Percentiles rank a stretch among this genome's conserved stretches.
Evolutionary conservation across 2,113 vertebrate genomes (phyloP).

Genomic region (Terrapene triunguis): DNA sequence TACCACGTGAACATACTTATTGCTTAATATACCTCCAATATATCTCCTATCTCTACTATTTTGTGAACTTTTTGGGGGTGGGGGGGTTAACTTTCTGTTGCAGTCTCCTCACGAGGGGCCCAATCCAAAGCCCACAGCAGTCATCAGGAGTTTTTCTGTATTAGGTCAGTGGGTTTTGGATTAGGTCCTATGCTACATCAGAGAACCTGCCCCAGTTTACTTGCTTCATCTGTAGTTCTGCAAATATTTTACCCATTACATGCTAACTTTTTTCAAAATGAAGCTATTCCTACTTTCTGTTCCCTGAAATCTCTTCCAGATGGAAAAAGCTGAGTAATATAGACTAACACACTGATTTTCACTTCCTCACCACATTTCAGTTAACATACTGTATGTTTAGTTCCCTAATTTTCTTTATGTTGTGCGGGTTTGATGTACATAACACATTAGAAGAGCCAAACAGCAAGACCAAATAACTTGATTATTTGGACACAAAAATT

Average conservation of each 20-base stretch:
- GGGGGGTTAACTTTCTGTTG: neutral
- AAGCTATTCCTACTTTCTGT: neutral
- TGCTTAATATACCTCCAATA: neutral
- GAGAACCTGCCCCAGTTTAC: neutral
- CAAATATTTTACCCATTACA: neutral
- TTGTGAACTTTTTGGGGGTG: neutral
- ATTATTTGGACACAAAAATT: neutral
- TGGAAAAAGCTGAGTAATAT: too few relatives aligned
- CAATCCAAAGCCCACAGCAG: neutral
- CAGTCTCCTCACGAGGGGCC: neutral
- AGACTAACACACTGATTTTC: neutral
- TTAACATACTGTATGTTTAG: conserved; percentile 2
- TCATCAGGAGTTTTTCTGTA: neutral
- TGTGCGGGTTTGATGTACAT: neutral
- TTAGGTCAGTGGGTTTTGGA: neutral
- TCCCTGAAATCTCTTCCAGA: neutral
- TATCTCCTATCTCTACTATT: neutral
- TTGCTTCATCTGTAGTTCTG: neutral
- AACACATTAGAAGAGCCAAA: neutral
- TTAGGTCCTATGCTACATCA: neutral
- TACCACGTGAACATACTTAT: neutral
- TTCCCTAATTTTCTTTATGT: conserved; percentile 16
- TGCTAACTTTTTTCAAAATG: neutral
- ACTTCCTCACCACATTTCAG: neutral
- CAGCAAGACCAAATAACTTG: neutral